Base-by-base conservation (phyloP, 37 sponge, comb jelly and placozoan genomes). In the Beroe ovata region DNA sequence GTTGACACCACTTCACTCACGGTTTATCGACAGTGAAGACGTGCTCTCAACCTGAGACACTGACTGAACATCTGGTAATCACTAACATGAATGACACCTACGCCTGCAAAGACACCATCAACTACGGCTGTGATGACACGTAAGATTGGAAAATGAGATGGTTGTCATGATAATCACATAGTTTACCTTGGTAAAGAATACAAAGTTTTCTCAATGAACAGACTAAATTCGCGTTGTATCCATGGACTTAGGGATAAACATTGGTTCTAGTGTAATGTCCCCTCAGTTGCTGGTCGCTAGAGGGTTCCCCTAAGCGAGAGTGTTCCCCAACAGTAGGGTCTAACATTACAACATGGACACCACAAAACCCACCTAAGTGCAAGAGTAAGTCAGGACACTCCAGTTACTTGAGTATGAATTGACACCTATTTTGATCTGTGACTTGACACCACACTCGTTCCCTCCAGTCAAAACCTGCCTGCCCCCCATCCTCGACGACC, bases 21-120 rank as follows among this genome's bases (percentile, higher is more conserved):
- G n/a, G n/a, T n/a, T n/a, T n/a, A n/a, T n/a, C n/a, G n/a, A 69
- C 71, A 77, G 84, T 77, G 84, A 77, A 77, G 84, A 1, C 25
- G 84, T 77, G 84, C 84, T 23, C 18, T 4, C 26, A 42, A 20
- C 84, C 84, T 21, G 84, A 77, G 23, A 54, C 16, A 29, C 25
- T 77, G 8, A 77, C 84, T 8, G 54, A 39, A 16, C 84, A 77
- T 40, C 28, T 77, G 54, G 11, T 11, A 3, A 37, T 66, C 8
- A 20, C 38, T 18, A n/a, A 14, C 11, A 54, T 40, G 22, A 42
- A 36, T 1, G 28, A 77, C 8, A 41, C 38, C 1, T 77, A 77
- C 84, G 39, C 84, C 84, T 77, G 84, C 54, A 77, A 77, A 29
- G 84, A 77, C 20, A 33, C 84, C 4, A 77, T 77, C 3, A 25